phyloP scores from a whole-genome alignment of 2,113 vertebrate species.

The Oncorhynchus keta region DNA sequence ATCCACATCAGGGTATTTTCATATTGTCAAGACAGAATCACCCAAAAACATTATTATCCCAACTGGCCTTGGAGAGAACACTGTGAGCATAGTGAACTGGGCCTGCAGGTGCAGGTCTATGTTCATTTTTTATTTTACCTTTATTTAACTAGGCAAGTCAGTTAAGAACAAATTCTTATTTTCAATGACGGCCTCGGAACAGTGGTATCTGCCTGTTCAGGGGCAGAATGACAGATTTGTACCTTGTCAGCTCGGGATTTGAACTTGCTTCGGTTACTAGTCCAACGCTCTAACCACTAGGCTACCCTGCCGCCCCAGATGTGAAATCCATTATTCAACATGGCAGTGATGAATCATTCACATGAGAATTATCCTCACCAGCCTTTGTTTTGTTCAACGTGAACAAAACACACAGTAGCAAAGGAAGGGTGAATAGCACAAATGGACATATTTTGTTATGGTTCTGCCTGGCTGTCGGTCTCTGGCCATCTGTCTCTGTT shows the following conservation, averaged over 20 bases:
- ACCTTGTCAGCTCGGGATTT: no score
- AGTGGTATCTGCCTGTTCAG: no score
- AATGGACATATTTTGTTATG: no score
- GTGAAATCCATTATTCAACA: conserved; percentile 8
- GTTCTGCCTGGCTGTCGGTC: neutral
- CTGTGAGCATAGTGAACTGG: neutral
- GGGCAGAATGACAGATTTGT: no score
- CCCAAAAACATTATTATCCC: neutral
- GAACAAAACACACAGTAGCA: neutral
- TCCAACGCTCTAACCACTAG: no score
- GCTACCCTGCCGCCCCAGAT: no score
- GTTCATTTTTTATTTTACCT: no score
- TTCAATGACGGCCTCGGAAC: no score
- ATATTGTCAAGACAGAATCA: neutral
- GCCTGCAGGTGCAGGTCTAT: neutral
- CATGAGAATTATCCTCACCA: neutral
- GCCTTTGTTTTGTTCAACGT: neutral
- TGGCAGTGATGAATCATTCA: neutral
- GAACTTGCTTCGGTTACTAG: no score
- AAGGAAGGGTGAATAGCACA: no score
- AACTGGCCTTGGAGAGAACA: conserved; percentile 10
- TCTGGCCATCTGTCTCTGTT: conserved; percentile 15
- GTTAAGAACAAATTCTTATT: no score
- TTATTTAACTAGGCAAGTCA: no score
- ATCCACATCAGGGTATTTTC: conserved; percentile 31